Evolutionary conservation across 2,888 invertebrate species (phyloP), one percentile per base, ranked within the genome.

Genomic region (Diachrysia chrysitis): DNA sequence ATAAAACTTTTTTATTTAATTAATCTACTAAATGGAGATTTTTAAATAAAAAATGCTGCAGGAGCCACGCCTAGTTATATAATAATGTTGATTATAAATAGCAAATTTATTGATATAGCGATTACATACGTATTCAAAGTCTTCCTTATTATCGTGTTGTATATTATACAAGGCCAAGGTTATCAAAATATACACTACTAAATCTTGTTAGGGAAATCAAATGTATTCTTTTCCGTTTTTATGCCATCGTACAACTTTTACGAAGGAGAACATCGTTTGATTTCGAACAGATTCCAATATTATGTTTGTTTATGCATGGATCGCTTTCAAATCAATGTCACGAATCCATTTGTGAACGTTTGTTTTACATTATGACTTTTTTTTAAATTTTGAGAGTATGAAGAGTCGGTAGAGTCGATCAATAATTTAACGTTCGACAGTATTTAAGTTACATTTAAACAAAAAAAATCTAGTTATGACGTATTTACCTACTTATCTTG

Each of bases 91-190:
- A 71, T n/a, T 78, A 74, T 71, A 71, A 65, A 78, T 76, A 78
- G 68, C 65, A 80, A 76, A 78, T 80, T 71, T 79, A 82, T 80
- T 80, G 81, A 80, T 74, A 79, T 66, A 76, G 63, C 73, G 75
- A 80, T 84, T 85, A 82, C 79, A 79, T 78, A 83, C 81, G 84
- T 83, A 83, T 86, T 85, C 83, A 82, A 85, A 84, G 87, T 87
- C 86, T 87, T 87, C 87, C 90, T 90, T 89, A 91, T 91, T 91
- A 89, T 89, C 85, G 79, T 84, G 82, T 81, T 86, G 84, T 86
- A 85, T 85, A 82, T 84, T 82, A 75, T 79, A 81, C 89, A 90
- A 91, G 91, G 92, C 90, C 92, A 92, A 91, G 91, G 92, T 84
- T 89, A 85, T 85, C 81, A 81, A 85, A 51, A 87, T 81, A 84